phyloP scores from a whole-genome alignment of 1,140 invertebrate genomes.

The Magallana gigas region DNA sequence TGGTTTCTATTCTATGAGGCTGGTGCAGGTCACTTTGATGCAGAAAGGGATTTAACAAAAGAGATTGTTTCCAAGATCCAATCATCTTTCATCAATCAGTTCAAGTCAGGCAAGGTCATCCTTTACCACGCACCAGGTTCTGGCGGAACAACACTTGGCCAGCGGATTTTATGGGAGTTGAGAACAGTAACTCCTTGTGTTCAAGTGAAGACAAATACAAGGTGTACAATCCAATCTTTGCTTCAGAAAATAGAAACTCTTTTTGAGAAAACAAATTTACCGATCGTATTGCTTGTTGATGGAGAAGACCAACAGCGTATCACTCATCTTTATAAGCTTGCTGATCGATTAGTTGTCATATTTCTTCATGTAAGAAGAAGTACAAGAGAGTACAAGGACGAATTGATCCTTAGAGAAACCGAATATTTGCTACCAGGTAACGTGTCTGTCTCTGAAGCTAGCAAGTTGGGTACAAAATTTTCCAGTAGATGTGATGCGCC shows the following conservation, averaged over 20 bases:
- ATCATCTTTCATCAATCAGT: slow-evolving; percentile 20
- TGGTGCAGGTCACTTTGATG: slow-evolving; percentile 53
- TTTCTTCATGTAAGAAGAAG: slow-evolving; percentile 45
- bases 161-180: slow-evolving; percentile 60
- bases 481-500: slow-evolving; percentile 34
- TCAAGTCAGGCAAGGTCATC: slow-evolving; percentile 44
- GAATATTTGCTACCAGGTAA: slow-evolving; percentile 43
- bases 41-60: slow-evolving; percentile 52
- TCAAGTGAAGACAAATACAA: slow-evolving; percentile 46
- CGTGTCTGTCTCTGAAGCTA: slow-evolving; percentile 47
- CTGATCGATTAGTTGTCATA: slow-evolving; percentile 29
- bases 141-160: slow-evolving; percentile 60
- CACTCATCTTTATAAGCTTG: slow-evolving; percentile 27
- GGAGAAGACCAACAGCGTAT: slow-evolving; percentile 45
- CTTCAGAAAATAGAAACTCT: slow-evolving; percentile 51
- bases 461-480: slow-evolving; percentile 40
- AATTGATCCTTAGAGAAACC: neutral
- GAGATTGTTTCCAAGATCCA: slow-evolving; percentile 51
- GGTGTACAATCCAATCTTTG: slow-evolving; percentile 44
- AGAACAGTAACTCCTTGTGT: slow-evolving; percentile 52
- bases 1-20: slow-evolving; percentile 56
- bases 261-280: slow-evolving; percentile 51
- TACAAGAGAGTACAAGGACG: slow-evolving; percentile 22
- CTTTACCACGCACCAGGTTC: slow-evolving; percentile 59
- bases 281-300: slow-evolving; percentile 50